A percentile compares a stretch with the other conserved stretches of the same genome.
Conservation (phyloP, 2,113 vertebrate species). For the Python bivittatus region DNA sequence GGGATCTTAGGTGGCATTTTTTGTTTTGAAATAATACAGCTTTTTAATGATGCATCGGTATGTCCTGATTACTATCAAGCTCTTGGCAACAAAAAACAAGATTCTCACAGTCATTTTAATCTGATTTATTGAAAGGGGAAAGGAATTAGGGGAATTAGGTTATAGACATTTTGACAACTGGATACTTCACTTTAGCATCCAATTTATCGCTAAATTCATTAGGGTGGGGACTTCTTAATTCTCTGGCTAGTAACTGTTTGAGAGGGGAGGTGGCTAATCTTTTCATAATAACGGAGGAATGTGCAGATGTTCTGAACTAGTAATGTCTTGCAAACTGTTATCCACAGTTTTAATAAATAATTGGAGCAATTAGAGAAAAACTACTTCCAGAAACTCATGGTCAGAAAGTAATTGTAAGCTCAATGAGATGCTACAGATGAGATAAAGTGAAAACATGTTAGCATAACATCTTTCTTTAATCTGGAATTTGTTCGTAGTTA, state of each 20-base stretch:
- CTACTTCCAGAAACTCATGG: not conserved
- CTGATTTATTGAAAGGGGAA: not conserved
- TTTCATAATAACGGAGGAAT: no score
- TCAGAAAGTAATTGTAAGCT: not conserved
- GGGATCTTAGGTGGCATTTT: not conserved
- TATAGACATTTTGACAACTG: not conserved
- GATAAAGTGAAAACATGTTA: not conserved
- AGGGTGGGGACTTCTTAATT: no score
- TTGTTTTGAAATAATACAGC: not conserved
- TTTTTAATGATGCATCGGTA: not conserved
- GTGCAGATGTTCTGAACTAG: no score
- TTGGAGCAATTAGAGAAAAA: not conserved
- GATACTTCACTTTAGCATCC: not conserved
- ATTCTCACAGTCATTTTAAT: not conserved
- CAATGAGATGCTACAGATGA: not conserved
- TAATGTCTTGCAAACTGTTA: no score
- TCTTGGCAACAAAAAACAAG: not conserved
- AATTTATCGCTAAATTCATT: no score
- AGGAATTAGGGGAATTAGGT: not conserved
- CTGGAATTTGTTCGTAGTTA: not conserved
- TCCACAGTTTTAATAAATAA: not conserved
- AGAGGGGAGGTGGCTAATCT: no score
- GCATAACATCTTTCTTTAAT: not conserved
- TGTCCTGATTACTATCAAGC: not conserved
- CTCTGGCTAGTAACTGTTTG: no score